Evolutionary conservation across 2,888 invertebrate species (phyloP).

Genomic region (Hylaea fasciaria): DNA sequence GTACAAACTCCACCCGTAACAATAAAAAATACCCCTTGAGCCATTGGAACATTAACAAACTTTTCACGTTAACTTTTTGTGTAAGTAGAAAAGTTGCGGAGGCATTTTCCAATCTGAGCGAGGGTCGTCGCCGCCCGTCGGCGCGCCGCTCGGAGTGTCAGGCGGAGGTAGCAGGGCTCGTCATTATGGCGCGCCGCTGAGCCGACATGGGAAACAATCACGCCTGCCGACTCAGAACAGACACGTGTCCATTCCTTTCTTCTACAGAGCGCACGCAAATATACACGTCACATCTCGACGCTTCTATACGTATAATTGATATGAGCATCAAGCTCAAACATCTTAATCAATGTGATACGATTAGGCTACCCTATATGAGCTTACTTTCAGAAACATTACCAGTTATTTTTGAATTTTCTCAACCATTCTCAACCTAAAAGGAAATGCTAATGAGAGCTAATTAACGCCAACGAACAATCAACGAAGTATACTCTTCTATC

Average conservation of each 20-base stretch:
- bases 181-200: slow-evolving; percentile 66
- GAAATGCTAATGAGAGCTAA: not conserved
- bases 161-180: slow-evolving; percentile 50
- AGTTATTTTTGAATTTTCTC: not conserved
- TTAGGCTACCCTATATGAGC: no score
- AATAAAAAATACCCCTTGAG: slow-evolving; percentile 69
- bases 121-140: slow-evolving; percentile 47
- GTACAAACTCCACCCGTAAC: slow-evolving; percentile 49
- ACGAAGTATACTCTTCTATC: no score
- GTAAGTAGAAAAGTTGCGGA: slow-evolving; percentile 75
- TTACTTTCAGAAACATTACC: no score
- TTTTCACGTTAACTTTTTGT: slow-evolving; percentile 76
- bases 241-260: not conserved
- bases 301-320: not conserved
- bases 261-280: not conserved
- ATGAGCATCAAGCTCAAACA: no score
- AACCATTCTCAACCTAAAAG: not conserved
- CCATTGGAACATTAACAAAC: slow-evolving; percentile 65
- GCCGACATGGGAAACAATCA: slow-evolving; percentile 60
- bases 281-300: not conserved
- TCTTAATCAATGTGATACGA: no score
- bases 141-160: slow-evolving; percentile 43
- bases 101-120: slow-evolving; percentile 76
- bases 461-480: not conserved
- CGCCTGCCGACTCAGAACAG: slow-evolving; percentile 42